Conservation (phyloP, 1,140 invertebrate genomes). For the Dolichoris vasculosae region DNA sequence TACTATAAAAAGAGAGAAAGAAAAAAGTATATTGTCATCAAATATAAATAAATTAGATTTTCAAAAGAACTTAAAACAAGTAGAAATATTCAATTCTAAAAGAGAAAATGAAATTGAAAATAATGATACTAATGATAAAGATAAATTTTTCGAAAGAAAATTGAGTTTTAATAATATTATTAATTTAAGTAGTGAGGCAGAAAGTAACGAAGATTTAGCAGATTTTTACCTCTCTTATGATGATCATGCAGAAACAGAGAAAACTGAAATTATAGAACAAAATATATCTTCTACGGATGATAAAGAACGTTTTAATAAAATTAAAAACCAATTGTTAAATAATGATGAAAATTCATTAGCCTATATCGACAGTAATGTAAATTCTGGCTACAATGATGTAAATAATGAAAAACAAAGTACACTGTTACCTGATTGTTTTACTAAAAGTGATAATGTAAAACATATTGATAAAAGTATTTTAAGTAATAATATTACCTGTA, state of each 20-base stretch:
- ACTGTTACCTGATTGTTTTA: not conserved
- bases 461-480: not conserved
- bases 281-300: not conserved
- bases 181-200: not conserved
- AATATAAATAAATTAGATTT: not conserved
- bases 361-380: not conserved
- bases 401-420: constrained; percentile 20
- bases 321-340: not conserved
- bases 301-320: not conserved
- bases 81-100: too few species aligned
- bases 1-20: not conserved
- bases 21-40: not conserved
- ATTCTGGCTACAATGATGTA: not conserved
- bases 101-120: not conserved
- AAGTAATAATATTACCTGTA: not conserved
- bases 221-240: not conserved
- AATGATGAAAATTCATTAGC: not conserved
- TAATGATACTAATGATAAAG: not conserved
- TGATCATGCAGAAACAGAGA: not conserved
- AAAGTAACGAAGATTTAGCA: not conserved
- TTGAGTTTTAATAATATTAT: not conserved
- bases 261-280: not conserved
- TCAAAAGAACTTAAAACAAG: not conserved
- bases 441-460: not conserved
- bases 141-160: not conserved